Conservation (phyloP, 2,113 vertebrate species). For the Dasypus novemcinctus region DNA sequence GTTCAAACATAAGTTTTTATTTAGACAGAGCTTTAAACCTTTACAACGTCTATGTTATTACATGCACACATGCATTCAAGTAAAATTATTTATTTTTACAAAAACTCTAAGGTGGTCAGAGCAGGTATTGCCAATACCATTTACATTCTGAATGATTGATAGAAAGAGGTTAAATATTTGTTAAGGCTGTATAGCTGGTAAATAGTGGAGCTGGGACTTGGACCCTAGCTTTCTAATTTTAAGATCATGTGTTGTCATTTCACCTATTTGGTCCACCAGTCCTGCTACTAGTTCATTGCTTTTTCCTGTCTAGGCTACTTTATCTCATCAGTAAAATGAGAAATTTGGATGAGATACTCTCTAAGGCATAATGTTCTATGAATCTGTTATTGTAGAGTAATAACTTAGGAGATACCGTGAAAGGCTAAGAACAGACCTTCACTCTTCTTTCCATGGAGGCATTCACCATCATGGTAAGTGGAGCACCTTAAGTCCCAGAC, state of each 20-base stretch:
- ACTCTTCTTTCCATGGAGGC: not conserved
- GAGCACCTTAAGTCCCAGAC: fast-evolving
- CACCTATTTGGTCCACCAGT: not conserved
- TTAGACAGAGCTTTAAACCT: not conserved
- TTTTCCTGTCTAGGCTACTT: not conserved
- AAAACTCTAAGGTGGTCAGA: not conserved
- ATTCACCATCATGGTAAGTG: not conserved
- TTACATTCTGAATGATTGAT: not conserved
- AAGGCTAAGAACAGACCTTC: not conserved
- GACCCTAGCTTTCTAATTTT: not conserved
- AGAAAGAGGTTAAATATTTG: not conserved
- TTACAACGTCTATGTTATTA: not conserved
- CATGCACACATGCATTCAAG: not conserved
- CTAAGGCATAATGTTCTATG: not conserved
- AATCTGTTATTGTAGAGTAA: not conserved
- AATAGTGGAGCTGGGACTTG: not conserved
- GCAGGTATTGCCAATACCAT: not conserved
- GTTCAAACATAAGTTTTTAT: constrained; percentile 9
- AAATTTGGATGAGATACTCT: not conserved
- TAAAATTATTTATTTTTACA: not conserved
- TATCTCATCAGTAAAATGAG: not conserved
- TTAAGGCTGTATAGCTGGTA: not conserved
- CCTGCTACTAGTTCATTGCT: not conserved
- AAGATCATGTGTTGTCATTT: not conserved
- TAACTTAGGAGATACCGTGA: not conserved